Base-by-base conservation (phyloP, 2,888 invertebrate species). In the Ornithoptera alexandrae region DNA sequence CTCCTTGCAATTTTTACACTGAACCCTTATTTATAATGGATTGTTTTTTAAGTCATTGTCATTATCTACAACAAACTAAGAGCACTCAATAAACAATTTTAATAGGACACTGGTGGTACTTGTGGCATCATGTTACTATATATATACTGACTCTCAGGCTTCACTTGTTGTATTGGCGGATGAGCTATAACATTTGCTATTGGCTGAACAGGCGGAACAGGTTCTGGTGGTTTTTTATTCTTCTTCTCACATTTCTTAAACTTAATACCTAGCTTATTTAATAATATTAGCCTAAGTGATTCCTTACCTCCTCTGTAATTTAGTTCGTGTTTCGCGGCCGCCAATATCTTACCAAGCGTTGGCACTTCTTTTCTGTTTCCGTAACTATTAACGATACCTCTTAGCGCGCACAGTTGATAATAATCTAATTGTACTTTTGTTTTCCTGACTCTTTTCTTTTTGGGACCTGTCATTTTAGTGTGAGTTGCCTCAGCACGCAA, bases 221-320 rank as follows among this genome's bases (percentile, higher is more conserved):
- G 81, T 36, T 90, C 89, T 0, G 86, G 87, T 0, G 88, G 88
- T 72, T 89, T 89, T 67, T 90, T 90, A 77, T 86, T 90, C 74
- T 92, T 92, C 75, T 92, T 91, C 75, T 92, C 92, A 50, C 91
- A 90, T 74, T 92, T 92, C 76, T 92, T 92, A 78, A 92, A 92
- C 75, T 92, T 92, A 75, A 91, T 92, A 68, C 92, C 92, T 18
- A 92, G 76, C 75, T 92, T 92, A 76, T 92, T 92, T 67, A 90
- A 78, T 63, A 92, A 77, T 78, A 92, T 92, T 80, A 91, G 78
- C 74, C 91, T 78, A 36, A 92, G 73, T 22, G 92, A 91, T 73
- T 92, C 92, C 66, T 91, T 92, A 0, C 91, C 91, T 0, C 92
- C 92, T 8, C 85, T 78, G 70, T 90, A 92, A 70, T 91, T 90